Evolutionary conservation across 2,113 vertebrate species (phyloP), one percentile per base, ranked within the genome.

Genomic region (Lophotis ruficrista): DNA sequence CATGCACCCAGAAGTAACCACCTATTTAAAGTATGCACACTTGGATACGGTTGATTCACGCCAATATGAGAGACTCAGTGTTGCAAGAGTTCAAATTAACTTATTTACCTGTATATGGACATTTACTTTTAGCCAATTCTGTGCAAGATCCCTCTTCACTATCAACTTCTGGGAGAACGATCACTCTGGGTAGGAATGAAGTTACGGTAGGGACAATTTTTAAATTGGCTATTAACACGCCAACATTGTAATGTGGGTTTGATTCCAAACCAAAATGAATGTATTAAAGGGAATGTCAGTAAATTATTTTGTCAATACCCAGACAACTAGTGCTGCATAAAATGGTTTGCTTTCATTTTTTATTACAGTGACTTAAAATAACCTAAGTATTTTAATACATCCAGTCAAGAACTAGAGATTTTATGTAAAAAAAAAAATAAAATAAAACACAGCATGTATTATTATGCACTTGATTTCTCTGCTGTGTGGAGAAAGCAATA

Each of bases 381-480:
- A 98, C 97, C 96, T 92, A 95, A 97, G 78, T 96, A 96, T 98
- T 96, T 97, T 98, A 98, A 97, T 98, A 97, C 95, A 89, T 95
- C 94, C 96, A 96, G 92, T 97, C 94, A 93, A 98, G 92, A 97
- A 94, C 84, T 64, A 98, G 97, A 98, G 97, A 96, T 96, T 98
- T 98, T 97, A 97, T 98, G 96, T 96, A 89, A 95, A 96, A 94
- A 83, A 91, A 60, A 43, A 92, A 30, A 33, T 97, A 96, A 97
- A 96, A 35, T 38, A 97, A 96, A 97, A 96, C 98, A 98, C 98
- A 98, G 97, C 98, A 98, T 98, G 98, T 98, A 98, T 97, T 98
- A 97, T 97, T 98, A 99, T 99, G 98, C 98, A 99, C 98, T 98
- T 98, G 97, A 97, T 98, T 99, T 98, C 98, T 99, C 98, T 98